Conservation (phyloP, 2,797 vertebrate species). For the Clarias pachynema region DNA sequence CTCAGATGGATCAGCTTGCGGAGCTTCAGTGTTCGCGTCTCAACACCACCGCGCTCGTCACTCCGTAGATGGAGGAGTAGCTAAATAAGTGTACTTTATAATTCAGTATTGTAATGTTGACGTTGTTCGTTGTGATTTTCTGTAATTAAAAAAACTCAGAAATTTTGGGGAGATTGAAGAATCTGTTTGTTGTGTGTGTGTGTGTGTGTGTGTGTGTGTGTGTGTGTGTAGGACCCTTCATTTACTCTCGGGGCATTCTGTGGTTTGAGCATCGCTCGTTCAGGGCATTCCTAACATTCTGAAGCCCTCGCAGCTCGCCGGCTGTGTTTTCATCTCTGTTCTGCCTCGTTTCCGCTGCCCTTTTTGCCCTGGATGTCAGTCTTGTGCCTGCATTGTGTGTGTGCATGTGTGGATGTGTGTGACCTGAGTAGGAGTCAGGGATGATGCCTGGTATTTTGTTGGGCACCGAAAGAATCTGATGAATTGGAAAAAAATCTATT, state of each 20-base stretch:
- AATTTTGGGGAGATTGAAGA: not conserved
- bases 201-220: constrained; percentile 9
- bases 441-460: constrained; percentile 2
- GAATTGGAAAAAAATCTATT: not conserved
- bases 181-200: not conserved
- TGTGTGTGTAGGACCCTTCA: constrained; percentile 3
- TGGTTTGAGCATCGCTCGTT: constrained; percentile 33
- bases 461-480: not conserved
- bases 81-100: not conserved
- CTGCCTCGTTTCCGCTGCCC: not conserved
- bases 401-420: not conserved
- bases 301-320: constrained; percentile 20
- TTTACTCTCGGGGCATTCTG: constrained; percentile 29
- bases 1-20: not conserved
- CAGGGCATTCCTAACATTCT: constrained; percentile 42
- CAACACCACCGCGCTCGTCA: too few relatives aligned
- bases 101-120: not conserved
- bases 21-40: too few relatives aligned
- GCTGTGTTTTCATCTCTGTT: constrained; percentile 15
- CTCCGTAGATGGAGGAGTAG: not conserved
- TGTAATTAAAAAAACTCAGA: not conserved
- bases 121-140: not conserved
- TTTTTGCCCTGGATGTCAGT: constrained; percentile 14
- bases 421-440: not conserved
- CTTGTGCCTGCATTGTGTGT: not conserved